Percentiles rank a stretch among this genome's conserved stretches.
These are phyloP conservation scores for Alethe diademata DNA, from an alignment of 2,113 vertebrate species.

Conservation along the genomic window DNA sequence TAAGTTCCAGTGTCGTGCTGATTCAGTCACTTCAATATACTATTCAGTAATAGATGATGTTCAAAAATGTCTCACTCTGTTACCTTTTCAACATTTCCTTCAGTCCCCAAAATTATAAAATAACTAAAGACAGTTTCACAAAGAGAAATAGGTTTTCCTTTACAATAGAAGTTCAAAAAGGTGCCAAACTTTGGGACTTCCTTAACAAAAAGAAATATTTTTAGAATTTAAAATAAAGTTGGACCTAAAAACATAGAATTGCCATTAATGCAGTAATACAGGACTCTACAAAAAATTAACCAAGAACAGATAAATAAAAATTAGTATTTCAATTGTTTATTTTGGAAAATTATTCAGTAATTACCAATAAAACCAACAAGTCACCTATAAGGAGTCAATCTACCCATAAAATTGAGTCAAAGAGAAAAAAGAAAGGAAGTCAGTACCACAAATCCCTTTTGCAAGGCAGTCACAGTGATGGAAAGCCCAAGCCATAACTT, in stretches of 20 bases:
- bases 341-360: neutral
- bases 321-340: neutral
- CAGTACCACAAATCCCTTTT: neutral
- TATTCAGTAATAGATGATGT: neutral
- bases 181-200: rapidly evolving
- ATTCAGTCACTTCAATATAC: neutral
- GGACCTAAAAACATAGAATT: neutral
- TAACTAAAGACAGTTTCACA: neutral
- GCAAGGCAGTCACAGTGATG: neutral
- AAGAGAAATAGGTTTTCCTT: neutral
- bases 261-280: neutral
- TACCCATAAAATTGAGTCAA: neutral
- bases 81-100: neutral
- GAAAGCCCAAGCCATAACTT: neutral
- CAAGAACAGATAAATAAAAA: neutral
- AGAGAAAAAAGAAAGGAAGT: neutral
- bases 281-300: neutral
- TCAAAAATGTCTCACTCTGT: neutral
- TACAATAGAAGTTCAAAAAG: neutral
- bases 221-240: neutral
- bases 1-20: neutral
- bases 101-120: neutral
- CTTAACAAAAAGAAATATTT: neutral
- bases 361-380: neutral
- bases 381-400: neutral